Evolutionary conservation across 1,140 invertebrate genomes (phyloP).

Genomic region (Pseudachorutes palmiensis): DNA sequence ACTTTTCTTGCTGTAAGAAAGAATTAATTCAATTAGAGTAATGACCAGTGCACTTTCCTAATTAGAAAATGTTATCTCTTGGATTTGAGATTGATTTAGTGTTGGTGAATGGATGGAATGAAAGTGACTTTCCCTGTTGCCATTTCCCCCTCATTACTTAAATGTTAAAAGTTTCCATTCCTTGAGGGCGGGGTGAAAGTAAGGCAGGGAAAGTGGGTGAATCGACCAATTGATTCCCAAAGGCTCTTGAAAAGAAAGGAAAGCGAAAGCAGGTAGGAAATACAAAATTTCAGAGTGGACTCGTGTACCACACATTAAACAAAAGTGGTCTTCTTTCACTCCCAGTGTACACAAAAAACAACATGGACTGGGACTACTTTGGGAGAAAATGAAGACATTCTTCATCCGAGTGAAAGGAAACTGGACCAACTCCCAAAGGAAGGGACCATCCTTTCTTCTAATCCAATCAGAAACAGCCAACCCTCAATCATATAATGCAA

Average conservation of each 20-base stretch:
- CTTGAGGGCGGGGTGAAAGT: too few species aligned
- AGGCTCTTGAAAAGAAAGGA: background rate
- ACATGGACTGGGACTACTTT: too few species aligned
- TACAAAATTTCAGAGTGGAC: background rate
- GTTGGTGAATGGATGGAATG: background rate
- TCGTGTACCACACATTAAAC: background rate
- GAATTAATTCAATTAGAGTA: constrained; percentile 1
- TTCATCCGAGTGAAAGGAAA: too few species aligned
- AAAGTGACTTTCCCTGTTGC: background rate
- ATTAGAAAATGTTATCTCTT: too few species aligned
- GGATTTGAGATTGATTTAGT: background rate
- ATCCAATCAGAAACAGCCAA: background rate
- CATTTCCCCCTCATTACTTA: background rate
- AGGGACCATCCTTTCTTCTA: background rate
- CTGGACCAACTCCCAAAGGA: too few species aligned
- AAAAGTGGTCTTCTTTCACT: background rate
- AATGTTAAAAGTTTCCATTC: background rate
- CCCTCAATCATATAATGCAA: background rate
- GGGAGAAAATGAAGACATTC: too few species aligned
- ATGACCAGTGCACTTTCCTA: too few species aligned
- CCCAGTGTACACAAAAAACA: too few species aligned
- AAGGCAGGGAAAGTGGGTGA: background rate
- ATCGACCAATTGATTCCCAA: background rate
- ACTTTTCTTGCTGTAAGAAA: constrained; percentile 16
- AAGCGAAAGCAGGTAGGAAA: background rate